Conservation (phyloP, 1,140 invertebrate genomes). For the Drosophila bocqueti region DNA sequence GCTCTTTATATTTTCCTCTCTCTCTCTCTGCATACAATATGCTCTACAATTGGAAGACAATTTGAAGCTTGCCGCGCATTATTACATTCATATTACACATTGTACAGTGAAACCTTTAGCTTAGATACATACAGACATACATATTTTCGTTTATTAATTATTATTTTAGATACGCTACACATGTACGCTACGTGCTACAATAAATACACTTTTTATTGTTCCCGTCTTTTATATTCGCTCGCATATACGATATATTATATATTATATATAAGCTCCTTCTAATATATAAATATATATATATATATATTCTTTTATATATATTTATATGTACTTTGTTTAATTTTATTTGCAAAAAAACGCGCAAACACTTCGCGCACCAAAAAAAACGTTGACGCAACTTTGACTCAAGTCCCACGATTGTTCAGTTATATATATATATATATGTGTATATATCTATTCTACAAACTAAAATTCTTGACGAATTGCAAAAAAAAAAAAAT, state of each 20-base stretch:
- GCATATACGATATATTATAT: conserved; percentile 8
- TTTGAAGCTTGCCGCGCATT: conserved; percentile 65
- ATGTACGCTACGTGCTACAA: conserved; percentile 72
- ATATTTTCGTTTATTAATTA: conserved; percentile 49
- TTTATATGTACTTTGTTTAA: background rate
- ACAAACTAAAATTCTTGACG: conserved; percentile 58
- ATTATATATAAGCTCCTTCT: conserved; percentile 22
- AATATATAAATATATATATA: conserved; percentile 1
- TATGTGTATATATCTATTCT: conserved; percentile 29
- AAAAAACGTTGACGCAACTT: conserved; percentile 55
- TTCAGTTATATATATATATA: conserved; percentile 41
- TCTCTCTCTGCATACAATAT: conserved; percentile 56
- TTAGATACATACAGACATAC: conserved; percentile 57
- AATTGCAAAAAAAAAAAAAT: conserved; percentile 67
- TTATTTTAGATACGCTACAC: conserved; percentile 65
- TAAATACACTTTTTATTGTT: conserved; percentile 78
- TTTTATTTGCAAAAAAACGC: conserved; percentile 41
- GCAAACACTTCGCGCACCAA: conserved; percentile 61
- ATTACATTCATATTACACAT: conserved; percentile 53
- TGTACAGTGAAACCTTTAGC: conserved; percentile 48
- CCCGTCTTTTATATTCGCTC: conserved; percentile 31
- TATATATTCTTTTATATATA: background rate
- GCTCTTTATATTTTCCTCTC: background rate
- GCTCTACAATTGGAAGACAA: conserved; percentile 70
- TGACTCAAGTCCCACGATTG: conserved; percentile 65